Evolutionary conservation across 1,140 invertebrate genomes (phyloP).

Genomic region (Araneus ventricosus): DNA sequence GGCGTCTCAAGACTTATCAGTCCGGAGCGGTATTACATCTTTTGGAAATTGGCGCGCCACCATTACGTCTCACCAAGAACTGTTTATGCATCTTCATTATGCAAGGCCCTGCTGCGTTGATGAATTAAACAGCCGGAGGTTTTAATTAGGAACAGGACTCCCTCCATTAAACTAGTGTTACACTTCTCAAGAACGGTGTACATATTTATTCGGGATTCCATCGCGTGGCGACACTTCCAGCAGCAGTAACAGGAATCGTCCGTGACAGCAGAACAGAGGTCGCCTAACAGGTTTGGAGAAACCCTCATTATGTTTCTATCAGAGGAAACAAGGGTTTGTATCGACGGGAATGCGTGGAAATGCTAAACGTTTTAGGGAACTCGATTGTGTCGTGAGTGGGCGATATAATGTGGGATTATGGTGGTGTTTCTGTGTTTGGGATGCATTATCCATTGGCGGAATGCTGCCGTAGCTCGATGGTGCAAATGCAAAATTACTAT

Average conservation of each 20-base stretch:
- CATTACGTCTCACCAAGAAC: neutral
- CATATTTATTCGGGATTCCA: conserved; percentile 25
- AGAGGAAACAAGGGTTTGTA: neutral
- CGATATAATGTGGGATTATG: neutral
- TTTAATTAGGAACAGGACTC: conserved; percentile 55
- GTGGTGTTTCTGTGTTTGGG: neutral
- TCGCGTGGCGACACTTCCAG: neutral
- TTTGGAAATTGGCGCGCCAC: conserved; percentile 60
- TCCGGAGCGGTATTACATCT: conserved; percentile 59
- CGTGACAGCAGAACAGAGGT: conserved; percentile 9
- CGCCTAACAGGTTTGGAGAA: neutral
- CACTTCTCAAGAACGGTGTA: conserved; percentile 43
- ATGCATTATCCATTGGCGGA: neutral
- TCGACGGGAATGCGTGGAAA: neutral
- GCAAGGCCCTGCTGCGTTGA: conserved; percentile 16
- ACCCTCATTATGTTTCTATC: conserved; percentile 2
- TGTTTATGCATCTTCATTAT: conserved; percentile 66
- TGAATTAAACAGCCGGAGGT: conserved; percentile 49
- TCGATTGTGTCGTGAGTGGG: neutral
- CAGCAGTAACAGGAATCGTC: conserved; percentile 12
- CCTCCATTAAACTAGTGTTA: conserved; percentile 49
- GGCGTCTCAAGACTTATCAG: conserved; percentile 60
- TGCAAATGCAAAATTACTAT: neutral
- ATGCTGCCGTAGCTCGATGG: neutral
- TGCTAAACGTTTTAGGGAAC: neutral